phyloP scores from a whole-genome alignment of 30 jellyfish, hydroid and myxozoan species.

The Cassiopea andromeda region DNA sequence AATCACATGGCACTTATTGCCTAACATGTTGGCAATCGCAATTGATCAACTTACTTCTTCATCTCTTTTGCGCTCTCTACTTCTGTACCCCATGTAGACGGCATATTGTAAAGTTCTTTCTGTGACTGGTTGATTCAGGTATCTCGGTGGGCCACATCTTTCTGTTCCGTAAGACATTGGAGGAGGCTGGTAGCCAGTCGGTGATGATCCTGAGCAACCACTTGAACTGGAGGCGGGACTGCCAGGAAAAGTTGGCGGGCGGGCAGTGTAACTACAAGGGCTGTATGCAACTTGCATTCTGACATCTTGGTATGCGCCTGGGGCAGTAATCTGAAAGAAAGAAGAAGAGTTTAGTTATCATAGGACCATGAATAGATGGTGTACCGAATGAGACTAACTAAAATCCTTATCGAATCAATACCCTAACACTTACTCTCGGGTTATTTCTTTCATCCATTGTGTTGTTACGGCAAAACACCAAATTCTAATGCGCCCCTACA shows the following conservation, averaged over 20 bases:
- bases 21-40: not conserved
- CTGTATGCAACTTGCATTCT: constrained; percentile 53
- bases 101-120: constrained; percentile 36
- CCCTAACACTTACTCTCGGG: not conserved
- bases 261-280: constrained; percentile 57
- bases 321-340: constrained; percentile 17
- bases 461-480: not conserved
- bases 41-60: constrained; percentile 21
- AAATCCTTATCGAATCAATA: not conserved
- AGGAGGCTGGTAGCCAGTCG: constrained; percentile 65
- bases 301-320: constrained; percentile 46
- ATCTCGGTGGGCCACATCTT: constrained; percentile 6
- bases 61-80: constrained; percentile 61
- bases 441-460: constrained; percentile 29
- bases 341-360: not conserved
- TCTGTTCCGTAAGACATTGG: constrained; percentile 13
- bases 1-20: no score
- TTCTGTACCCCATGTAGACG: constrained; percentile 59
- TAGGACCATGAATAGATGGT: no score
- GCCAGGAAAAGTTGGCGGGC: constrained; percentile 30
- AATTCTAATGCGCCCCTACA: not conserved
- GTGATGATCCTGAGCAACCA: constrained; percentile 63
- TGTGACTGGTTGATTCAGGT: constrained; percentile 4
- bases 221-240: constrained; percentile 76
- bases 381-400: not conserved